phyloP scores from a whole-genome alignment of 2,888 invertebrate species.

The Tillus elongatus region DNA sequence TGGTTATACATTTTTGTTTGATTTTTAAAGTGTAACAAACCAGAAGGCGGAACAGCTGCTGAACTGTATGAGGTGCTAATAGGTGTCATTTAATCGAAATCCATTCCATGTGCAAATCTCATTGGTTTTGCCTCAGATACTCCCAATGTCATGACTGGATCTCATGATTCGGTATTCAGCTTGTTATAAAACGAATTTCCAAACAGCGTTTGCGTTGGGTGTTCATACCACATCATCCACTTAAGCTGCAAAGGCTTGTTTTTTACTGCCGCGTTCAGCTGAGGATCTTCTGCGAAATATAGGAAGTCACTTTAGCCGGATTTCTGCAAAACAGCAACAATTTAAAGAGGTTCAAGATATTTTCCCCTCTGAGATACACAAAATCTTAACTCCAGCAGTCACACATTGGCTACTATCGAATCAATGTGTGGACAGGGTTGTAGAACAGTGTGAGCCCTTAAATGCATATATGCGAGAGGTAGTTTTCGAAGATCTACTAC shows the following conservation, averaged over 20 bases:
- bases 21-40: too few species aligned
- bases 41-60: conserved; percentile 15
- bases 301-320: conserved; percentile 21
- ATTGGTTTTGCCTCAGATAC: conserved; percentile 29
- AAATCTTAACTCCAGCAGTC: conserved; percentile 15
- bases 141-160: conserved; percentile 28
- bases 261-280: conserved; percentile 27
- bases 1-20: too few species aligned
- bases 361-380: conserved; percentile 25
- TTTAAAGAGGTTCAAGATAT: conserved; percentile 27
- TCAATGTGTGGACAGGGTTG: conserved; percentile 30
- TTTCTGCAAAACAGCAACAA: conserved; percentile 18
- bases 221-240: conserved; percentile 32
- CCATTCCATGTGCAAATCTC: conserved; percentile 22
- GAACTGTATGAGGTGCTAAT: conserved; percentile 16
- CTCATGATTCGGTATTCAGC: conserved; percentile 16
- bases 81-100: conserved; percentile 12
- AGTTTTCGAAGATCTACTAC: conserved; percentile 25
- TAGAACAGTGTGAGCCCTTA: conserved; percentile 31
- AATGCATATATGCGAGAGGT: conserved; percentile 25
- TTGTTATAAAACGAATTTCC: conserved; percentile 20
- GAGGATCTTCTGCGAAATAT: conserved; percentile 25
- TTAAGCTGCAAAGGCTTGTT: conserved; percentile 30
- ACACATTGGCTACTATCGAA: conserved; percentile 28
- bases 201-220: conserved; percentile 29